Evolutionary conservation across 37 sponge, comb jelly and placozoan genomes (phyloP).

Genomic region (Theonella swinhoei): DNA sequence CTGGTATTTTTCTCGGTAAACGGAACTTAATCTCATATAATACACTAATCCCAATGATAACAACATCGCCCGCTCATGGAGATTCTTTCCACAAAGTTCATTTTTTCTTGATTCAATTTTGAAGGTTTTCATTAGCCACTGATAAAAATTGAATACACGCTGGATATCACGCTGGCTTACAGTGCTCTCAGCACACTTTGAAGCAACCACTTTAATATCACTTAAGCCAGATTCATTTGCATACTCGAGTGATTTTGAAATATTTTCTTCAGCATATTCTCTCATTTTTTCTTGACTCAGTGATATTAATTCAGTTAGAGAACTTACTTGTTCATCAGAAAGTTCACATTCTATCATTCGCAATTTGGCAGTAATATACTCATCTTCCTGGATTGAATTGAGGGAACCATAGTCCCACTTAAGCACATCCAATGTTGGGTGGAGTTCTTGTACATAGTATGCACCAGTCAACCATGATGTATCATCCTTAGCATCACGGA

Average conservation of each 20-base stretch:
- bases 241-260: too few species aligned
- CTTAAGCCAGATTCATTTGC: too few species aligned
- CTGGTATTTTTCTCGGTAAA: slow-evolving; percentile 21
- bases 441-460: slow-evolving; percentile 64
- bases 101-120: neutral
- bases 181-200: slow-evolving; percentile 52
- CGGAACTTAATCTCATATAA: slow-evolving; percentile 54
- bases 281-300: neutral
- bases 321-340: neutral
- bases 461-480: slow-evolving; percentile 56
- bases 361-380: slow-evolving; percentile 58
- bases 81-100: neutral
- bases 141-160: slow-evolving; percentile 48
- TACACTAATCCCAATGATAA: slow-evolving; percentile 68
- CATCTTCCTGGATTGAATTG: slow-evolving; percentile 47
- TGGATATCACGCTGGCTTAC: slow-evolving; percentile 82
- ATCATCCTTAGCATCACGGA: slow-evolving; percentile 13
- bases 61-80: slow-evolving; percentile 34
- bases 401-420: slow-evolving; percentile 73
- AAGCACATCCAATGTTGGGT: slow-evolving; percentile 49
- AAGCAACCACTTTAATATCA: neutral
- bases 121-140: slow-evolving; percentile 29
- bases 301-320: neutral
- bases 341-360: slow-evolving; percentile 3
- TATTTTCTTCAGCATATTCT: slow-evolving; percentile 33